These are phyloP conservation scores for Malacoctenus gilli DNA, from an alignment of 2,797 vertebrate genomes.

Conservation along the genomic window DNA sequence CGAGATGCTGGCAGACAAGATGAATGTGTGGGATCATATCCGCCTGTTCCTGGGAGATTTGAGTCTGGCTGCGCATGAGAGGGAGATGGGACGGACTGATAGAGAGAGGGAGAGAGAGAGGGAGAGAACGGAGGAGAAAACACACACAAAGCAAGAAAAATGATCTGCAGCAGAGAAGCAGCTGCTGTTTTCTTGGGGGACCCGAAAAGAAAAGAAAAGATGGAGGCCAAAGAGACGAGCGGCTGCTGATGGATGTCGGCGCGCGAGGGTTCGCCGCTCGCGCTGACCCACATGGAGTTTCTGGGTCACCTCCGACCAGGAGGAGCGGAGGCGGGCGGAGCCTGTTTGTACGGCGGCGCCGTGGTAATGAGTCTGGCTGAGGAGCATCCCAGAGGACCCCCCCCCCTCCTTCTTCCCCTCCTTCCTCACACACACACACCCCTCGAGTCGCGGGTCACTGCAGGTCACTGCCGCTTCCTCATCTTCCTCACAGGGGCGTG, in stretches of 20 bases:
- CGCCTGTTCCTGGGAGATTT: slow-evolving; percentile 34
- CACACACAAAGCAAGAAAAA: slow-evolving; percentile 20
- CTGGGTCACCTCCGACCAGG: slow-evolving; percentile 60
- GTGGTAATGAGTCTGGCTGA: slow-evolving; percentile 52
- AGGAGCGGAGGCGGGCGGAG: slow-evolving; percentile 14
- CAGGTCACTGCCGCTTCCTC: slow-evolving; percentile 7
- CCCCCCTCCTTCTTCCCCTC: slow-evolving; percentile 16
- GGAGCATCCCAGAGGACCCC: slow-evolving; percentile 45
- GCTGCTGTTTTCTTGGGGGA: slow-evolving; percentile 28
- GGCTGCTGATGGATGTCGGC: slow-evolving; percentile 12
- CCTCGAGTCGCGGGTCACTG: slow-evolving; percentile 33
- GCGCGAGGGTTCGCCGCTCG: slow-evolving; percentile 31
- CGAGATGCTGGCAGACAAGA: slow-evolving; percentile 46
- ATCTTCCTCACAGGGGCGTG: background rate
- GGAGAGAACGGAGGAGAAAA: background rate
- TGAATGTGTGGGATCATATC: slow-evolving; percentile 48
- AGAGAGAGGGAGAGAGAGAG: background rate
- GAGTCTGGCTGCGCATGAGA: slow-evolving; percentile 37
- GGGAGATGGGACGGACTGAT: slow-evolving; percentile 21
- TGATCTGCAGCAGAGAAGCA: slow-evolving; percentile 11
- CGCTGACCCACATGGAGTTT: slow-evolving; percentile 72
- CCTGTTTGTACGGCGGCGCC: slow-evolving; percentile 13
- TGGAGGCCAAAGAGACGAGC: slow-evolving; percentile 15
- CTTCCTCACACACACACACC: background rate
- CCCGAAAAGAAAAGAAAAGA: background rate